phyloP scores from a whole-genome alignment of 2,113 vertebrate genomes.

The Murina feae region DNA sequence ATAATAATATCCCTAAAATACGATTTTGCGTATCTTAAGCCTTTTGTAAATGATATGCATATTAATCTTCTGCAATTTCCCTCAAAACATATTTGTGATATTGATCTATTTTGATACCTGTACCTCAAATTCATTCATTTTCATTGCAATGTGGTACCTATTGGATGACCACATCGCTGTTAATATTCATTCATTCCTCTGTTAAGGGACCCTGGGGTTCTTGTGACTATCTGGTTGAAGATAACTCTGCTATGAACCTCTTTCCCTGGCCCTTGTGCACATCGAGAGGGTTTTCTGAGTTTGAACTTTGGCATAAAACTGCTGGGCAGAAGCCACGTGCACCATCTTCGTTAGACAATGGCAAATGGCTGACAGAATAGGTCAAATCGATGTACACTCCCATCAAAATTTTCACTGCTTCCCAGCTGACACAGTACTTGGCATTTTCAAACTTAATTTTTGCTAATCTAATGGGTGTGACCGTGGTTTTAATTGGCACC shows the following conservation, averaged over 20 bases:
- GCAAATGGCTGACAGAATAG: not conserved
- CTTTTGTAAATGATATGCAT: not conserved
- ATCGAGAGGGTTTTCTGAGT: not conserved
- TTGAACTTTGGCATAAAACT: not conserved
- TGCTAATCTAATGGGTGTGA: not conserved
- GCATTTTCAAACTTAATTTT: not conserved
- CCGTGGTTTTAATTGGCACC: conserved; percentile 10
- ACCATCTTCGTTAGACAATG: not conserved
- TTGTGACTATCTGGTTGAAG: not conserved
- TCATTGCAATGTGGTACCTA: not conserved
- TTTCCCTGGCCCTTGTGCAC: not conserved
- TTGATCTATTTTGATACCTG: not conserved
- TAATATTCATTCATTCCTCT: not conserved
- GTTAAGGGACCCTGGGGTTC: not conserved
- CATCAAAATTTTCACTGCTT: not conserved
- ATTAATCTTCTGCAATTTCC: not conserved
- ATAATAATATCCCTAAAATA: not conserved
- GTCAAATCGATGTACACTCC: not conserved
- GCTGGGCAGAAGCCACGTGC: not conserved
- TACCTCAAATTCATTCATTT: not conserved
- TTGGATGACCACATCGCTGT: not conserved
- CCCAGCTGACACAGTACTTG: not conserved
- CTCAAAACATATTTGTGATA: not conserved
- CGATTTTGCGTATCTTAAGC: not conserved
- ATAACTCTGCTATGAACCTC: not conserved